Conservation (phyloP, 2,113 vertebrate genomes). For the Eclectus roratus region DNA sequence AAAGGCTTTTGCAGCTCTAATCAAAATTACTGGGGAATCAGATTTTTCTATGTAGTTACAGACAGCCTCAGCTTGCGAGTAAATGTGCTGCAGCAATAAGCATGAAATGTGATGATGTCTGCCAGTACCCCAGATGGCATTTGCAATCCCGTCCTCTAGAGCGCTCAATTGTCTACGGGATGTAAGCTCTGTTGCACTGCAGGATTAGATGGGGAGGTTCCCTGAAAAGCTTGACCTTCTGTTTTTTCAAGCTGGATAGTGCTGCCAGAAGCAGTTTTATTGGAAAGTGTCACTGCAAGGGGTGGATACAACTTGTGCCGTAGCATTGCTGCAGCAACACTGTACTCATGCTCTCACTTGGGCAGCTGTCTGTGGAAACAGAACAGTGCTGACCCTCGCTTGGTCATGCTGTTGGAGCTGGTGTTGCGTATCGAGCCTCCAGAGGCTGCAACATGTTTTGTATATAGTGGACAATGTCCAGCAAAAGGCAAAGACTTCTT, state of each 20-base stretch:
- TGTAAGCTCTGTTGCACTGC: not conserved
- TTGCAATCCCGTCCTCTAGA: not conserved
- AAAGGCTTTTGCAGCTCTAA: not conserved
- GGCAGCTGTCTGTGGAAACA: not conserved
- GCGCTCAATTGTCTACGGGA: accelerated
- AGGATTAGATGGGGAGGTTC: not conserved
- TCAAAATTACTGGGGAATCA: not conserved
- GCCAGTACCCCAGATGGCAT: not conserved
- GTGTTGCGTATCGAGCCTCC: not conserved
- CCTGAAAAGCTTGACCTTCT: not conserved
- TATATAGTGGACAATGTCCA: not conserved
- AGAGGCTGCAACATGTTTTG: not conserved
- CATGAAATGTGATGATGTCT: not conserved
- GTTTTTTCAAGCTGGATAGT: not conserved
- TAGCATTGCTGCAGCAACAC: not conserved
- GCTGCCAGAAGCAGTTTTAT: not conserved
- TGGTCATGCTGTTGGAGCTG: not conserved
- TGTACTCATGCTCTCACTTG: not conserved
- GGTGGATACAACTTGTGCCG: not conserved
- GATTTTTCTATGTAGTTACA: not conserved
- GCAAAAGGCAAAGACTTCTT: not conserved
- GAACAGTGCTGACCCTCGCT: not conserved
- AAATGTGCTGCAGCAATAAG: not conserved
- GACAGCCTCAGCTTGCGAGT: not conserved
- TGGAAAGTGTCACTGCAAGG: not conserved